phyloP scores from a whole-genome alignment of 2,113 vertebrate genomes.

The Psilopsiagon aymara region DNA sequence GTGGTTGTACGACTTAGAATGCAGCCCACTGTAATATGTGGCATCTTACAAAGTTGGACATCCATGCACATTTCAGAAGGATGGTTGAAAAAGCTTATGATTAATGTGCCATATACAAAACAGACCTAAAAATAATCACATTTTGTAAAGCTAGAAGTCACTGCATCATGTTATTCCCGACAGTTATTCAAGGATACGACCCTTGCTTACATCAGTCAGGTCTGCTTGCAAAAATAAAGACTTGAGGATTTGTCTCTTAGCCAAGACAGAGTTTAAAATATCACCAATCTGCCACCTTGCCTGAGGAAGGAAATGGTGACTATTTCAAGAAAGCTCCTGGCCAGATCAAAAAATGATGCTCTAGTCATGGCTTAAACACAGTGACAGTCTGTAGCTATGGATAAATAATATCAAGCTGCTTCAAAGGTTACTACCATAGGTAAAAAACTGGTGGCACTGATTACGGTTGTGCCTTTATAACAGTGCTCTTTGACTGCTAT shows the following conservation, averaged over 20 bases:
- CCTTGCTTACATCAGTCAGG: not conserved
- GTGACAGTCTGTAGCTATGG: not conserved
- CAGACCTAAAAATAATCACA: rapidly evolving
- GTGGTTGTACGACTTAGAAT: not conserved
- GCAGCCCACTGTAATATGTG: not conserved
- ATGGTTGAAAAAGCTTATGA: not conserved
- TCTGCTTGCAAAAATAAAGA: constrained; percentile 1
- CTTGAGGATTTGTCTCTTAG: not conserved
- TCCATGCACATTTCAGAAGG: not conserved
- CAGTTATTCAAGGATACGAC: not conserved
- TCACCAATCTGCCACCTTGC: constrained; percentile 24
- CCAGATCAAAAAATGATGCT: not conserved
- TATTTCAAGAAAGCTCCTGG: constrained; percentile 16
- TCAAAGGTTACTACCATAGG: not conserved
- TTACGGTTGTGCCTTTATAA: not conserved
- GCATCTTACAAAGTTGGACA: not conserved
- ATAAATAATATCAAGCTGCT: not conserved
- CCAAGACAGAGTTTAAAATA: constrained; percentile 38
- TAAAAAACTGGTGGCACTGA: not conserved
- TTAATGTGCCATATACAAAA: not conserved
- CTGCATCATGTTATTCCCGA: not conserved
- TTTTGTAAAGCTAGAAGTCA: not conserved
- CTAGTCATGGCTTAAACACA: not conserved
- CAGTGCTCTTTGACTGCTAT: not conserved
- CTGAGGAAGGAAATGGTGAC: constrained; percentile 31